Percentiles rank a stretch among this genome's conserved stretches.
These are phyloP conservation scores for Malurus splendens DNA, from an alignment of 2,797 vertebrate genomes.

Conservation along the genomic window DNA sequence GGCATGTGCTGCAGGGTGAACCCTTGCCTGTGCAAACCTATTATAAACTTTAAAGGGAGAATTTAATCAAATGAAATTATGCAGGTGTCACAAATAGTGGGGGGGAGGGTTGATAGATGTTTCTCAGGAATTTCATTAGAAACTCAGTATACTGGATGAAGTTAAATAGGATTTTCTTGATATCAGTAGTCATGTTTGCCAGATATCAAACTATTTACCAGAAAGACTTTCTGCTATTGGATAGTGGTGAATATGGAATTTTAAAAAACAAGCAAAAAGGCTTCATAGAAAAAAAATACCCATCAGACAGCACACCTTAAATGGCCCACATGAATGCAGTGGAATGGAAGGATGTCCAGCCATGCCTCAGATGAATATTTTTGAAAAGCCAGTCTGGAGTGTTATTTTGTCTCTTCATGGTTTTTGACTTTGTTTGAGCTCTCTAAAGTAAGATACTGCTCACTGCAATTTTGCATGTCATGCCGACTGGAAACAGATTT, in stretches of 20 bases:
- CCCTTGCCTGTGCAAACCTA: not conserved
- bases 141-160: not conserved
- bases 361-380: not conserved
- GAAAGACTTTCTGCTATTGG: not conserved
- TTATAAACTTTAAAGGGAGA: not conserved
- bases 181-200: not conserved
- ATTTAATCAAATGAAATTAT: not conserved
- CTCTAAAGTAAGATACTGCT: not conserved
- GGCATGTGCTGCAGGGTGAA: not conserved
- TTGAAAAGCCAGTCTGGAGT: not conserved
- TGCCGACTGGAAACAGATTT: not conserved
- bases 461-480: not conserved
- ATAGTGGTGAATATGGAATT: not conserved
- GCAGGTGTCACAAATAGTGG: not conserved
- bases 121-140: not conserved
- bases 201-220: not conserved
- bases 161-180: not conserved
- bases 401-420: not conserved
- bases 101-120: not conserved
- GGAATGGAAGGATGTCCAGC: not conserved
- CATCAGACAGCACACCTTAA: not conserved
- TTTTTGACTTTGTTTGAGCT: not conserved
- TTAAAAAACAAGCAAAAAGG: not conserved
- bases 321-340: not conserved
- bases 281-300: not conserved